Evolutionary conservation across 2,797 vertebrate genomes (phyloP), one percentile per base, ranked within the genome.

Genomic region (Fistularia tabacaria): DNA sequence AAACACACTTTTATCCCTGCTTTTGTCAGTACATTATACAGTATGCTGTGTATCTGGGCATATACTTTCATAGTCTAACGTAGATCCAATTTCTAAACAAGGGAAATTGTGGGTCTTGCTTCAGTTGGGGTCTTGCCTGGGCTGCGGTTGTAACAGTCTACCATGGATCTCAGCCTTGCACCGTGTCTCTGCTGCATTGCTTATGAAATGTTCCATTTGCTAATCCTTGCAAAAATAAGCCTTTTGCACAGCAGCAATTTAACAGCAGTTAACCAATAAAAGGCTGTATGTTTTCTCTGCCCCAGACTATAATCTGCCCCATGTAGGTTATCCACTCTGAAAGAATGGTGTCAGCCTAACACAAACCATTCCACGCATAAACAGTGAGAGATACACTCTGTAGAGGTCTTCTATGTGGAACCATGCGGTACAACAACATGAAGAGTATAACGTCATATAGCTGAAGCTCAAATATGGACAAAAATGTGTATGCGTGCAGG

Each of bases 251-350:
- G 82, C 83, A 74, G 85, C 81, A 87, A 87, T 89, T 89, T 85
- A 84, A 77, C 74, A 68, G 82, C 85, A 87, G 85, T 89, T 89
- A 87, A 82, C 83, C 79, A 89, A 88, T 88, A 88, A 91, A 88
- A 70, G 72, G 57, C 67, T 74, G 79, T 82, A 80, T 86, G 84
- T 87, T 89, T 87, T 84, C 81, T 72, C 82, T 86, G 87, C 81
- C 81, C 73, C 50, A 64, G 73, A 76, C 83, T 73, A 79, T 88
- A 82, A 88, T 87, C 80, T 82, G 76, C 80, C 60, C 73, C 73
- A 49, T 74, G 80, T 66, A 80, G 80, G 80, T 88, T 82, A 87
- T 87, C 74, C 74, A 76, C 76, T 77, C 70, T 85, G 87, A 88
- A 87, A 85, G 84, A 89, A 90, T 87, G 83, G 84, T 87, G 85